Conservation (phyloP, 2,888 invertebrate genomes). For the Prenolepis imparis region DNA sequence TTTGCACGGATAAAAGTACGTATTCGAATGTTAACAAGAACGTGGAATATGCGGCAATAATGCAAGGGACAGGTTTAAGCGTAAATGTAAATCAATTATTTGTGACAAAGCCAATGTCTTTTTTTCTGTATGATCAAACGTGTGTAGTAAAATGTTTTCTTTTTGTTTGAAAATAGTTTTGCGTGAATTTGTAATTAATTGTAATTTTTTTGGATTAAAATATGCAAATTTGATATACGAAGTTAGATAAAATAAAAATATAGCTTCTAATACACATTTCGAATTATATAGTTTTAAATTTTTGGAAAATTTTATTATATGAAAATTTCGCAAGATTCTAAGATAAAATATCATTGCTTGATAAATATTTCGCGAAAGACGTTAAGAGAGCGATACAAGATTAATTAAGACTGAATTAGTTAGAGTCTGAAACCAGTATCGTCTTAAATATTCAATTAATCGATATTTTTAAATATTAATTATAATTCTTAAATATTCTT, state of each 20-base stretch:
- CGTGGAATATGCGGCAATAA: neutral
- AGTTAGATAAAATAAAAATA: neutral
- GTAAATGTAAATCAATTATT: constrained; percentile 13
- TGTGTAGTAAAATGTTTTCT: neutral
- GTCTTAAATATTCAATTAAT: neutral
- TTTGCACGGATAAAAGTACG: constrained; percentile 22
- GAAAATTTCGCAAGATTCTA: neutral
- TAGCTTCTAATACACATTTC: neutral
- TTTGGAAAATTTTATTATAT: neutral
- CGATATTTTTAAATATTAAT: neutral
- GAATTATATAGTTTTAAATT: neutral
- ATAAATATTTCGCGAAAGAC: neutral
- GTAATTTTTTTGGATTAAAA: neutral
- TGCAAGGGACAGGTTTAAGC: neutral
- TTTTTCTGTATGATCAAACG: neutral
- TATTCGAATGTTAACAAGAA: constrained; percentile 2
- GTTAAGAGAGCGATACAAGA: neutral
- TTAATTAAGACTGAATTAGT: constrained; percentile 37
- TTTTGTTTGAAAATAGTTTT: neutral
- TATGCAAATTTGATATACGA: neutral
- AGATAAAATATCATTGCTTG: neutral
- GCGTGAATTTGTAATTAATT: neutral
- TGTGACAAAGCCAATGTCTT: neutral
- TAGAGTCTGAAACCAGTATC: neutral
- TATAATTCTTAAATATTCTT: neutral